Base-by-base conservation (phyloP, 1,140 invertebrate genomes). In the Eueides isabella region DNA sequence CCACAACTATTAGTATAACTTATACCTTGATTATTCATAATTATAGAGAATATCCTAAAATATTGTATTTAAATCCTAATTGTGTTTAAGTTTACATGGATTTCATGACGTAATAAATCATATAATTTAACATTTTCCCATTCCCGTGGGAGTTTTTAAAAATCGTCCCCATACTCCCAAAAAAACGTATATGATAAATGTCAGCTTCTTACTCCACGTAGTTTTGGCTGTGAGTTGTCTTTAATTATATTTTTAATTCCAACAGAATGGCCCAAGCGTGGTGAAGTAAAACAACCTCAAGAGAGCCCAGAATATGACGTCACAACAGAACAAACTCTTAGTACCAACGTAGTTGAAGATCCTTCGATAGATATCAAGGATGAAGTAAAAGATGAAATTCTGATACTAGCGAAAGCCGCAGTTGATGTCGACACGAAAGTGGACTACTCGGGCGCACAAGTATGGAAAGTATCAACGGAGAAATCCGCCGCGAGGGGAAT, bases 391-490 rank as follows among this genome's bases (percentile, higher is more conserved):
- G 76, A 87, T 61, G 79, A 78, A 48, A 65, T 74, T 48, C 65
- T 63, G 61, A 74, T 78, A 14, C 30, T 77, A 11, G 29, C 69
- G 68, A 76, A 67, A 71, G 63, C 74, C 14, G 68, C 66, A 19
- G 66, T 67, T 16, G 64, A 33, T 14, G 69, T 61, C 35, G 77
- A 80, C 6, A 75, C 72, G 19, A 89, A 85, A 83, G 93, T 94
- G 61, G 90, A 93, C 74, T 95, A 95, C 72, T 90, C 93, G 61
- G 94, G 94, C 5, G 93, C 94, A 19, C 94, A 95, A 83, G 78
- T 95, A 9, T 95, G 94, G 94, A 93, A 94, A 75, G 93, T 95
- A 61, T 82, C 89, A 29, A 92, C 94, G 26, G 82, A 85, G 41
- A 90, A 92, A 74, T 86, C 70, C 41, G 83, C 76, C 61, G 93